phyloP scores from a whole-genome alignment of 1,140 invertebrate species.

The Drosophila bocqueti region DNA sequence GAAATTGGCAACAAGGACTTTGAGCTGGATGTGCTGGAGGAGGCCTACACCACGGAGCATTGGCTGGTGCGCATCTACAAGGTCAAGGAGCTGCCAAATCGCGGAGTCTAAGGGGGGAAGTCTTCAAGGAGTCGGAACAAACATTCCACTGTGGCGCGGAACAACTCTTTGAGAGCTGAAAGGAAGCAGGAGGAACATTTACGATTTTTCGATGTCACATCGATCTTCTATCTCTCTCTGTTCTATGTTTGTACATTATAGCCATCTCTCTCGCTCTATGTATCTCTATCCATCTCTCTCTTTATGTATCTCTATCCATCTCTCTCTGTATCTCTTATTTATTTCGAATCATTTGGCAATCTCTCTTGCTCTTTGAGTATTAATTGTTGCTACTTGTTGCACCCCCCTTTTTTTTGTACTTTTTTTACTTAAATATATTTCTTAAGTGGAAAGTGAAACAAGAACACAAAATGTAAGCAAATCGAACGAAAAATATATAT shows the following conservation, averaged over 20 bases:
- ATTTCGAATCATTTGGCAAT: constrained; percentile 27
- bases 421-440: constrained; percentile 26
- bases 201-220: constrained; percentile 3
- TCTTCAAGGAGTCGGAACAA: not conserved
- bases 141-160: constrained; percentile 20
- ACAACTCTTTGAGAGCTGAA: constrained; percentile 6
- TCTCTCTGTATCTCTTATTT: constrained; percentile 1
- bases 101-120: constrained; percentile 87
- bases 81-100: constrained; percentile 95
- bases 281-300: not conserved
- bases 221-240: constrained; percentile 16
- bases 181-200: not conserved
- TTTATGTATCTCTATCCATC: not conserved
- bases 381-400: constrained; percentile 32
- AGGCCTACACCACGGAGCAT: constrained; percentile 98
- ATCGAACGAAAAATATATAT: constrained; percentile 41
- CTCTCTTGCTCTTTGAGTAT: constrained; percentile 40
- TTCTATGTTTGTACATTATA: constrained; percentile 42
- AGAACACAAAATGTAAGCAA: constrained; percentile 30
- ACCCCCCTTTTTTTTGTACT: constrained; percentile 11
- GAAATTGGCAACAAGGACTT: constrained; percentile 98
- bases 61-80: constrained; percentile 98
- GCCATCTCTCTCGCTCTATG: not conserved
- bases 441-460: constrained; percentile 11
- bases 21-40: constrained; percentile 95